phyloP scores from a whole-genome alignment of 2,888 invertebrate genomes.

The Aphrophora alni region DNA sequence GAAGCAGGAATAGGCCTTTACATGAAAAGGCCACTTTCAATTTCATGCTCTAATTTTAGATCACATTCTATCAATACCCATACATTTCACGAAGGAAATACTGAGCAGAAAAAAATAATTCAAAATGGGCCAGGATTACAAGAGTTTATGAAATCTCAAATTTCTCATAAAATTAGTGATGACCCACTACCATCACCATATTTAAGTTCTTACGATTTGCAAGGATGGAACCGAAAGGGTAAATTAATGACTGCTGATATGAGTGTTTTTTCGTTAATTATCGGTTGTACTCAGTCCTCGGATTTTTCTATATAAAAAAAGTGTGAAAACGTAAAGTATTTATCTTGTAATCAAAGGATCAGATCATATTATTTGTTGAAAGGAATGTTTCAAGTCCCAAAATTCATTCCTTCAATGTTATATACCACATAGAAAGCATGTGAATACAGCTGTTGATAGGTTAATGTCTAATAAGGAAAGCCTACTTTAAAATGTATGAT shows the following conservation, averaged over 20 bases:
- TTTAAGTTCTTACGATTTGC: constrained; percentile 44
- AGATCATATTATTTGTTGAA: too few species aligned
- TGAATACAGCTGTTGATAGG: too few species aligned
- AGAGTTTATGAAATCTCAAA: constrained; percentile 23
- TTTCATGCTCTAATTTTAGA: neutral
- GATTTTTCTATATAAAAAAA: too few species aligned
- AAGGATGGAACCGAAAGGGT: constrained; percentile 54
- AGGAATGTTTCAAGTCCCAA: too few species aligned
- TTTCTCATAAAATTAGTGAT: neutral
- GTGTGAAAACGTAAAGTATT: too few species aligned
- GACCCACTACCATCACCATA: constrained; percentile 52
- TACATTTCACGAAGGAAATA: neutral
- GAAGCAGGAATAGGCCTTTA: neutral
- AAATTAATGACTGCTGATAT: constrained; percentile 31
- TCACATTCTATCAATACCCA: neutral
- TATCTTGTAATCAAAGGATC: too few species aligned
- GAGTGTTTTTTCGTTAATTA: constrained; percentile 1
- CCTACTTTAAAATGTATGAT: too few species aligned
- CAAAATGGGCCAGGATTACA: constrained; percentile 26
- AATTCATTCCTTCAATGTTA: too few species aligned
- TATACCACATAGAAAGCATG: too few species aligned
- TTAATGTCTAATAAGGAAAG: too few species aligned
- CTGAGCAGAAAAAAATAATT: neutral
- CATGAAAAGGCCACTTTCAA: neutral
- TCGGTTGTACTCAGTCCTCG: neutral